A percentile compares a stretch with the other conserved stretches of the same genome.
Evolutionary conservation across 2,113 vertebrate species (phyloP).

Genomic region (Emberiza fucata): DNA sequence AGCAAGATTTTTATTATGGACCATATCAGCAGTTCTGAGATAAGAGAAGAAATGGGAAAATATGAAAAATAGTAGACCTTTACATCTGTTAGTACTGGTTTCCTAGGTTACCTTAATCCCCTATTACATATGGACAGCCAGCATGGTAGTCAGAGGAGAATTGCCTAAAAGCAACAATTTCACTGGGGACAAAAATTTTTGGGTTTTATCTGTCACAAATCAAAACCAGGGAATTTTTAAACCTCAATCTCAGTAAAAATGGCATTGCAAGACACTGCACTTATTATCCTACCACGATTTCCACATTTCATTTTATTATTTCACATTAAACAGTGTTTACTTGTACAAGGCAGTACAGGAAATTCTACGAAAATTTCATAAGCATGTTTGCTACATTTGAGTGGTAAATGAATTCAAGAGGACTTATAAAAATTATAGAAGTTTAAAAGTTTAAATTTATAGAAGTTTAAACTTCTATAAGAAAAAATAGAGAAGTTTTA

Average conservation of each 20-base stretch:
- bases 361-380: not conserved
- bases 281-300: not conserved
- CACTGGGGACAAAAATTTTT: not conserved
- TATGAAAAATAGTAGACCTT: not conserved
- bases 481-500: not conserved
- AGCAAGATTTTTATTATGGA: not conserved
- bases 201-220: not conserved
- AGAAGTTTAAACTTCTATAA: no score
- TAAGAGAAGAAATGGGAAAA: not conserved
- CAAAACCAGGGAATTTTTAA: not conserved
- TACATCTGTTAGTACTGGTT: not conserved
- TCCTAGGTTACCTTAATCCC: conserved; percentile 3
- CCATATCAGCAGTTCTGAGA: not conserved
- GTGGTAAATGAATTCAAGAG: not conserved
- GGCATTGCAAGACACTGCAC: not conserved
- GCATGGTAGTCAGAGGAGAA: not conserved
- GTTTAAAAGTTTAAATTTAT: no score
- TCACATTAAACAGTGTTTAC: not conserved
- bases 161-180: not conserved
- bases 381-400: not conserved
- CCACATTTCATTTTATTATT: not conserved
- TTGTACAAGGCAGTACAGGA: not conserved
- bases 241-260: not conserved
- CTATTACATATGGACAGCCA: not conserved
- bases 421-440: not conserved